phyloP scores from a whole-genome alignment of 2,113 vertebrate genomes.

The Melanostigma gelatinosum region DNA sequence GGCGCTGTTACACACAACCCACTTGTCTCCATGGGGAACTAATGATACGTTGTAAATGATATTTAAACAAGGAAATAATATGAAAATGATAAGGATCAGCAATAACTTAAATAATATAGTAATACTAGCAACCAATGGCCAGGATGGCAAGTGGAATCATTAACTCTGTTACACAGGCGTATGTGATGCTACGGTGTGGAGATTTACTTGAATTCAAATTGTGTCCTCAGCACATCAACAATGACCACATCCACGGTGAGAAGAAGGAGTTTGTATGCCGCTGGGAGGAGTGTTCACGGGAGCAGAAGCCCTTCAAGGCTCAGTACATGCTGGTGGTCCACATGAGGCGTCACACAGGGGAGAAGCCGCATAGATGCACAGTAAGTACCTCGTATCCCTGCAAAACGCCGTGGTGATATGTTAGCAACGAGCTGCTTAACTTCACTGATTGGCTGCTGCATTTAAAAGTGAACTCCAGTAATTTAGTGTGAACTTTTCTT shows the following conservation, averaged over 20 bases:
- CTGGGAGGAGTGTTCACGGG: slow-evolving; percentile 95
- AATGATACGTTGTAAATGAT: too few species aligned
- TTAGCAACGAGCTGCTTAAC: neutral
- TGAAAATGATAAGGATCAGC: too few species aligned
- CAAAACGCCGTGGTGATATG: neutral
- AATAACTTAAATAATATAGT: too few species aligned
- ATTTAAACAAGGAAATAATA: too few species aligned
- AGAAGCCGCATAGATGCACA: slow-evolving; percentile 98
- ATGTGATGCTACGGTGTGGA: neutral
- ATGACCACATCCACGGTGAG: slow-evolving; percentile 98
- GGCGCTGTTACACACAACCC: too few species aligned
- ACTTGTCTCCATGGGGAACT: too few species aligned
- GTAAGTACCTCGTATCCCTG: slow-evolving; percentile 80
- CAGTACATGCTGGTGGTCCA: slow-evolving; percentile 99
- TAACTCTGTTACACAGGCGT: too few species aligned
- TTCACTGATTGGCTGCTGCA: neutral
- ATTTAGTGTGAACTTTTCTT: neutral
- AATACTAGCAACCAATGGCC: too few species aligned
- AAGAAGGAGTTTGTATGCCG: slow-evolving; percentile 99
- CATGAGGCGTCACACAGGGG: slow-evolving; percentile 96
- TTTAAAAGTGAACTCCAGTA: neutral
- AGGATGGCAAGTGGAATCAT: too few species aligned
- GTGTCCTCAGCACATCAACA: slow-evolving; percentile 94
- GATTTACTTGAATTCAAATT: slow-evolving; percentile 6
- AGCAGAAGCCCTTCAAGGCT: slow-evolving; percentile 98